Conservation (phyloP, 2,113 vertebrate species). For the Pseudopipra pipra region DNA sequence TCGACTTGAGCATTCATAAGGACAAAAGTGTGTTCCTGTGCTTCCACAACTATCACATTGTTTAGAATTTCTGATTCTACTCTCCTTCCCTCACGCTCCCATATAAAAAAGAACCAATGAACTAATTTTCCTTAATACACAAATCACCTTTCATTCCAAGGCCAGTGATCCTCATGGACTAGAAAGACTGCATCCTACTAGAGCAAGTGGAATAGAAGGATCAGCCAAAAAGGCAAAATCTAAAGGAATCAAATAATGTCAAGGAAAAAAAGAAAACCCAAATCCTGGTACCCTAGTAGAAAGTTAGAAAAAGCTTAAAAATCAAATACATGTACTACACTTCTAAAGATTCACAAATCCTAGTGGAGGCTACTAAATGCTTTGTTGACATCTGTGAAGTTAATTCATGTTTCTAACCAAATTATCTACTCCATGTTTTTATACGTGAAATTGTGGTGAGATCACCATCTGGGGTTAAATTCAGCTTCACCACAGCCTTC, state of each 20-base stretch:
- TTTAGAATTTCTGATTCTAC: background rate
- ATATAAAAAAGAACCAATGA: background rate
- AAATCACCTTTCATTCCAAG: background rate
- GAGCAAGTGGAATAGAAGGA: background rate
- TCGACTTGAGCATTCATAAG: background rate
- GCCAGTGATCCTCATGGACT: background rate
- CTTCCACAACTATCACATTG: background rate
- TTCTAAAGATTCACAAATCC: background rate
- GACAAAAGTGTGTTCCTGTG: background rate
- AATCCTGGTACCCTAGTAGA: background rate
- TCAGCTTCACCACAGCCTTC: background rate
- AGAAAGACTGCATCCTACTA: background rate
- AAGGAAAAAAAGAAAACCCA: background rate
- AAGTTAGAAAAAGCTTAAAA: background rate
- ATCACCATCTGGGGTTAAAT: background rate
- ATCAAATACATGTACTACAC: background rate
- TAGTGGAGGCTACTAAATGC: background rate
- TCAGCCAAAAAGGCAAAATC: background rate
- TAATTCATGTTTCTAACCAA: background rate
- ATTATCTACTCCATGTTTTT: rapidly evolving
- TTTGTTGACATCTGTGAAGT: background rate
- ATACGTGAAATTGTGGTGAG: background rate
- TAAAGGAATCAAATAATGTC: background rate
- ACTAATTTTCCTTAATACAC: background rate
- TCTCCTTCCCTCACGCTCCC: background rate